phyloP scores from a whole-genome alignment of 2,888 invertebrate genomes.

The Dasysyrphus tricinctus region DNA sequence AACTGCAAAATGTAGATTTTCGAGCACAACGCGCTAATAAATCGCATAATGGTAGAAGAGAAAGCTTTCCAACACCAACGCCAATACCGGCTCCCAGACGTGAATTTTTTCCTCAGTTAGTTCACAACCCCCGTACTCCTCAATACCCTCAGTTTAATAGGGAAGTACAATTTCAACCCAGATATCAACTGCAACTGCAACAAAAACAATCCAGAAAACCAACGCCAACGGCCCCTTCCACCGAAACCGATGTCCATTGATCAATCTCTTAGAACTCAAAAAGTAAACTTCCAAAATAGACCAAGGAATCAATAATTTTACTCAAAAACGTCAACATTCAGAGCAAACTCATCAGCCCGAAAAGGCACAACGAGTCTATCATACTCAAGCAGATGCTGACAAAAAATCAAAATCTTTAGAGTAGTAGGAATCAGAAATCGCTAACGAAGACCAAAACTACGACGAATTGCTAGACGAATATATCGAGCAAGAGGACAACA shows the following conservation, averaged over 20 bases:
- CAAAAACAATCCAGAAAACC: too few species aligned
- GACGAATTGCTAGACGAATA: background rate
- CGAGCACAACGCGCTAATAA: background rate
- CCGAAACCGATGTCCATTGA: background rate
- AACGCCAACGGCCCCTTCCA: too few species aligned
- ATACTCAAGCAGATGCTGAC: too few species aligned
- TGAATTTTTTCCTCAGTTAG: constrained; percentile 49
- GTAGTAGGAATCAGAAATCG: background rate
- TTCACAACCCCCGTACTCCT: constrained; percentile 44
- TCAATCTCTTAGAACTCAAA: constrained; percentile 24
- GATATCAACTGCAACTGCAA: too few species aligned
- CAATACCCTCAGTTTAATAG: constrained; percentile 25
- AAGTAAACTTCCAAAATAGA: constrained; percentile 35
- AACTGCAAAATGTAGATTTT: background rate
- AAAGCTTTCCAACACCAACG: too few species aligned
- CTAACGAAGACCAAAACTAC: background rate
- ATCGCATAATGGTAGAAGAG: background rate
- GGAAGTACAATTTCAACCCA: background rate
- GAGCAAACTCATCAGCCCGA: background rate
- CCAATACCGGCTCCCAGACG: too few species aligned
- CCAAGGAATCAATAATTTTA: constrained; percentile 21
- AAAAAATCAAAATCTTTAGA: too few species aligned
- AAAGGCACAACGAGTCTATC: too few species aligned
- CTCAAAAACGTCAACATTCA: background rate
- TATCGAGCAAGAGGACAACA: background rate